Base-by-base conservation (phyloP, 2,797 vertebrate genomes). In the Rhinophrynus dorsalis region DNA sequence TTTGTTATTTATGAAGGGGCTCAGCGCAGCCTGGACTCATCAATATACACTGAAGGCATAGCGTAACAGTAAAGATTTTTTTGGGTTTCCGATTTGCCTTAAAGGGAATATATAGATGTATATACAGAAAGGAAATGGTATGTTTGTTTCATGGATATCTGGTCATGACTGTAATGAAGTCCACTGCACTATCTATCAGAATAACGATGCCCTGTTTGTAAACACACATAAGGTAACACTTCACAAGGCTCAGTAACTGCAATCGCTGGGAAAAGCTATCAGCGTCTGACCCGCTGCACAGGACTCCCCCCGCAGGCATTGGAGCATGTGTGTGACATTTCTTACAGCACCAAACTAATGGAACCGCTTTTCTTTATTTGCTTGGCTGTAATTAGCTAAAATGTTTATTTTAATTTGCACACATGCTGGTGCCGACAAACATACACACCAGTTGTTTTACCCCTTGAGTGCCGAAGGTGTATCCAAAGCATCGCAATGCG, bases 351-450 rank as follows among this genome's bases (percentile, higher is more conserved):
- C 2, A 7, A 64, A 17, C 11, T 15, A 1, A 0, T n/a, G n/a
- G n/a, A n/a, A n/a, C 1, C 57, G n/a, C 30, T 2, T 11, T 70
- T 60, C 1, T 69, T 73, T 52, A 45, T 67, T 18, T 44, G 6
- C 6, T 15, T 44, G 6, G 11, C 1, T 8, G 11, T 17, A 30
- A 48, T 20, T 0, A 2, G 29, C 23, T 60, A 0, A 2, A 44
- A 68, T 59, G 42, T 42, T 33, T 29, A 57, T n/a, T n/a, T 1
- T 37, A 78, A 12, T 58, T 24, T n/a, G n/a, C n/a, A n/a, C n/a
- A n/a, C n/a, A n/a, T n/a, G n/a, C n/a, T n/a, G n/a, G n/a, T n/a
- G n/a, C n/a, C n/a, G n/a, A n/a, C n/a, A n/a, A n/a, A n/a, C n/a
- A n/a, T n/a, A n/a, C n/a, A n/a, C n/a, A n/a, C n/a, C n/a, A n/a